Evolutionary conservation across 2,888 invertebrate species (phyloP), one percentile per base, ranked within the genome.

Genomic region (Hyalella azteca): DNA sequence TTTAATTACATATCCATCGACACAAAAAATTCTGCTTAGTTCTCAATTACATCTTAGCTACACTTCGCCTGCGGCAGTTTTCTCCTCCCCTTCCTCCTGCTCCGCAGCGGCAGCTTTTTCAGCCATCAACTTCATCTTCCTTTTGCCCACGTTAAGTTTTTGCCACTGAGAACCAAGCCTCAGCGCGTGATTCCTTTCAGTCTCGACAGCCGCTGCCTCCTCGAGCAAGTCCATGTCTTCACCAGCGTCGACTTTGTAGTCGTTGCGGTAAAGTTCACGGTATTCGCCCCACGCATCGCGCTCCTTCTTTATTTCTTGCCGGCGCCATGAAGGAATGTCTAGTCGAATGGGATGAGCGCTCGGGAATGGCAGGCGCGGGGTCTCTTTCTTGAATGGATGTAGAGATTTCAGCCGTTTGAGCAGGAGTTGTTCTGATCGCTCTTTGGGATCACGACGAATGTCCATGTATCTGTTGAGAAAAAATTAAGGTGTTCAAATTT

Each of bases 391-490:
- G 87, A 97, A 96, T 0, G 97, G 97, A 89, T 96, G 92, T 26
- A 93, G 91, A 79, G 91, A 90, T 85, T 93, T 92, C 79, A 99
- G 88, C 88, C 96, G 94, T 78, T 92, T 92, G 82, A 94, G 87
- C 79, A 98, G 89, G 87, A 93, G 94, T 87, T 97, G 95, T 87
- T 96, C 95, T 83, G 93, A 93, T 1, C 98, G 92, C 86, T 97
- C 92, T 88, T 96, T 96, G 0, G 93, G 93, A 88, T 98, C 96
- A 85, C 96, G 91, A 88, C 98, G 97, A 87, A 92, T 93, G 87
- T 99, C 98, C 91, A 98, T 90, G 88, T 98, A 98, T 77, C 91
- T 91, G 86, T 22, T 87, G 86, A 81, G 81, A 78, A 66, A 45
- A 11, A 11, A 45, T 45, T 45, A n/a, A n/a, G n/a, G n/a, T n/a